Percentiles rank a stretch among this genome's conserved stretches.
phyloP scores from a whole-genome alignment of 1,140 invertebrate species.

The Callitettix versicolor region DNA sequence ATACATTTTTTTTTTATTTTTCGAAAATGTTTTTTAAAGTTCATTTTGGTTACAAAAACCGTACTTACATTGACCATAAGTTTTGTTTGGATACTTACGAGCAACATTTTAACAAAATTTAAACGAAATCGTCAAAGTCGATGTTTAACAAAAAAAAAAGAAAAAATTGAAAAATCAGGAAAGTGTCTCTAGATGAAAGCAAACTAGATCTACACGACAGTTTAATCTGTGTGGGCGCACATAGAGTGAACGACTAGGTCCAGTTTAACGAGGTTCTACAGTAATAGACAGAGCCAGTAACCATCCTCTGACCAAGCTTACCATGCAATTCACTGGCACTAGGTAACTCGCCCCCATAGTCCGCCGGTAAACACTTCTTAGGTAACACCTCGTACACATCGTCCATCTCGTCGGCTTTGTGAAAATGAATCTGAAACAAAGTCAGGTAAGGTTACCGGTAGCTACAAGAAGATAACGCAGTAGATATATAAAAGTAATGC shows the following conservation, averaged over 20 bases:
- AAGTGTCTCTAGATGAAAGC: neutral
- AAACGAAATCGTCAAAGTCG: neutral
- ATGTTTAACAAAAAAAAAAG: neutral
- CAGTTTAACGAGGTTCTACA: neutral
- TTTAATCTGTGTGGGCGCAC: too few relatives aligned
- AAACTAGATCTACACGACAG: too few relatives aligned
- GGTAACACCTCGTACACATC: conserved; percentile 47
- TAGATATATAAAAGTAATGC: too few relatives aligned
- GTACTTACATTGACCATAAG: too few relatives aligned
- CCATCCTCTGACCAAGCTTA: conserved; percentile 6
- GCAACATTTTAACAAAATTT: too few relatives aligned
- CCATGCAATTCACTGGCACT: conserved; percentile 17
- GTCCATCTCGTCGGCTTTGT: conserved; percentile 41
- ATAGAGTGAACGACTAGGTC: neutral
- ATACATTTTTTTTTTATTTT: too few relatives aligned
- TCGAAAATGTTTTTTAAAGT: too few relatives aligned
- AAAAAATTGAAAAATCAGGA: neutral
- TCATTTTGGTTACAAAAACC: too few relatives aligned
- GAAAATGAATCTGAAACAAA: conserved; percentile 42
- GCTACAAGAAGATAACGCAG: too few relatives aligned
- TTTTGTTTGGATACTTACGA: too few relatives aligned
- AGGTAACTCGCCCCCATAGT: conserved; percentile 33
- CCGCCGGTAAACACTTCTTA: conserved; percentile 43
- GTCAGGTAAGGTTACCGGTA: too few relatives aligned
- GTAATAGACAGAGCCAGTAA: neutral